These are phyloP conservation scores for Cataglyphis cursor DNA, from an alignment of 2,888 invertebrate species.

Conservation along the genomic window DNA sequence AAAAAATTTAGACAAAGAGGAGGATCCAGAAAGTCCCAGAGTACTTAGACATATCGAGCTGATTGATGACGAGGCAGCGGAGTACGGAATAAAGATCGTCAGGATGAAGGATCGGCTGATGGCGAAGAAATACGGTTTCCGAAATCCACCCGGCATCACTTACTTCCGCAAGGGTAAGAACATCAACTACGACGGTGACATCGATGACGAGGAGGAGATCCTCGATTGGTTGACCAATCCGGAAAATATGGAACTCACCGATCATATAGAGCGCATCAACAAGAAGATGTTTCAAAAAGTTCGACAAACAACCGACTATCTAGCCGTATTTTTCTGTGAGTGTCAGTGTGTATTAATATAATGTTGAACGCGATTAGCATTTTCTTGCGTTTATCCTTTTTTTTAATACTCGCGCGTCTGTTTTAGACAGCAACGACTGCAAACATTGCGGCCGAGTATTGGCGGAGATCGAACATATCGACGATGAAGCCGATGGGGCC, in stretches of 20 bases:
- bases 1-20: constrained; percentile 91
- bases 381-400: constrained; percentile 1
- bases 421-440: constrained; percentile 97
- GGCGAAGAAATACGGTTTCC: constrained; percentile 97
- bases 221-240: constrained; percentile 97
- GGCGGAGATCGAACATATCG: constrained; percentile 96
- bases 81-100: constrained; percentile 96
- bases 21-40: constrained; percentile 93
- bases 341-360: constrained; percentile 74
- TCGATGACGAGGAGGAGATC: constrained; percentile 95
- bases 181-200: constrained; percentile 97
- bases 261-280: constrained; percentile 97
- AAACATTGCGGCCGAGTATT: constrained; percentile 96
- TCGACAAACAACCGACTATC: constrained; percentile 94
- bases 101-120: constrained; percentile 95
- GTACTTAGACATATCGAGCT: constrained; percentile 95
- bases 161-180: constrained; percentile 96
- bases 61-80: constrained; percentile 96
- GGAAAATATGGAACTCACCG: constrained; percentile 97
- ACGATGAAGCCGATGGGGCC: constrained; percentile 96
- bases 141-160: constrained; percentile 96
- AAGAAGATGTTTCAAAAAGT: constrained; percentile 97
- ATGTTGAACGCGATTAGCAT: neutral
- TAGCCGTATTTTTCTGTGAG: constrained; percentile 98
- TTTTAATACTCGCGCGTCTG: constrained; percentile 76